Evolutionary conservation across 2,888 invertebrate species (phyloP).

Genomic region (Diaperis boleti): DNA sequence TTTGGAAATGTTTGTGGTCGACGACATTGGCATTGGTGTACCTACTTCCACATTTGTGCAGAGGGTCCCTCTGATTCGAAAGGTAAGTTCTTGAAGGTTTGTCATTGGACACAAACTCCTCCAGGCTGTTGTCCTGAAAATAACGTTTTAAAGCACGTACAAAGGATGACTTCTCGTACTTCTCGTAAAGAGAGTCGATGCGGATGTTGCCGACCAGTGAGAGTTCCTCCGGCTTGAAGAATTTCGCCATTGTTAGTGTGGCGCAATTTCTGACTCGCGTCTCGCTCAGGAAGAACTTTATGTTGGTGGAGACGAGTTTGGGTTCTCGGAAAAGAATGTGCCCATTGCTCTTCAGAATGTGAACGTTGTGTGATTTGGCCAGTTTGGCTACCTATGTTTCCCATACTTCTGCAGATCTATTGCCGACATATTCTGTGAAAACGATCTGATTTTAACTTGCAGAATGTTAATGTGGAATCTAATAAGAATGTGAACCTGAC

Average conservation of each 20-base stretch:
- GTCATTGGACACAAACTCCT: slow-evolving; percentile 14
- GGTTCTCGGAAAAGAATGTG: slow-evolving; percentile 59
- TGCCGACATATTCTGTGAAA: slow-evolving; percentile 44
- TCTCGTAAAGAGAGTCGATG: slow-evolving; percentile 37
- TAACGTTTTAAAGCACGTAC: neutral
- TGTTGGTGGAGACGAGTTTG: slow-evolving; percentile 55
- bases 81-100: slow-evolving; percentile 45
- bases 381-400: slow-evolving; percentile 64
- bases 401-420: slow-evolving; percentile 56
- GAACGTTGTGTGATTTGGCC: slow-evolving; percentile 54
- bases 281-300: slow-evolving; percentile 77
- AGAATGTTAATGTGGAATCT: neutral
- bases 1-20: slow-evolving; percentile 43
- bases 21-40: slow-evolving; percentile 41
- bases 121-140: slow-evolving; percentile 33
- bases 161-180: slow-evolving; percentile 17
- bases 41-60: slow-evolving; percentile 48
- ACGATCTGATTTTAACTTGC: slow-evolving; percentile 11
- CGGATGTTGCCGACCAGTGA: slow-evolving; percentile 73
- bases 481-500: slow-evolving; percentile 29
- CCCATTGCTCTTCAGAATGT: slow-evolving; percentile 55
- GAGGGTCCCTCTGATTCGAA: slow-evolving; percentile 49
- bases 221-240: slow-evolving; percentile 85
- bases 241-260: slow-evolving; percentile 87
- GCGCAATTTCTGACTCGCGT: slow-evolving; percentile 73